phyloP scores from a whole-genome alignment of 2,113 vertebrate genomes.

The Helogale parvula region DNA sequence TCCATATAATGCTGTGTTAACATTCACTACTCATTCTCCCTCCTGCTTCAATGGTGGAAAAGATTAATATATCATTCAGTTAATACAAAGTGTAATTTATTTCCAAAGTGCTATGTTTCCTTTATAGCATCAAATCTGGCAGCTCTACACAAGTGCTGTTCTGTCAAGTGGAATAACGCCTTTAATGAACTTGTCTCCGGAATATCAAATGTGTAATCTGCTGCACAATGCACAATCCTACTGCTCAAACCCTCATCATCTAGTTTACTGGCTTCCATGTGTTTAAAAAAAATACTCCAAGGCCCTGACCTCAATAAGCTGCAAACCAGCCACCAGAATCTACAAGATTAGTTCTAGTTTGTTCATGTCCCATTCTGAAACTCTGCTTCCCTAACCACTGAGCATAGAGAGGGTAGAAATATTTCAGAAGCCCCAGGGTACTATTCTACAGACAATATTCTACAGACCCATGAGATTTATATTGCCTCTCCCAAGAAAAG shows the following conservation, averaged over 20 bases:
- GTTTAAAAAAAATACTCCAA: not conserved
- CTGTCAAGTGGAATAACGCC: slow-evolving; percentile 69
- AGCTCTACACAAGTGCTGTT: slow-evolving; percentile 66
- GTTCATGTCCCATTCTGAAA: not conserved
- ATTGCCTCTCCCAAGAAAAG: not conserved
- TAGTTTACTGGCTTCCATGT: slow-evolving; percentile 44
- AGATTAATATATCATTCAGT: slow-evolving; percentile 80
- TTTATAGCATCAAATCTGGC: slow-evolving; percentile 65
- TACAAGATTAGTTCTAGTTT: not conserved
- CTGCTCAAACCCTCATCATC: slow-evolving; percentile 8
- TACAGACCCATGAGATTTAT: not conserved
- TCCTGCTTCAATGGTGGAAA: slow-evolving; percentile 79
- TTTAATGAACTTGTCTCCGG: slow-evolving; percentile 54
- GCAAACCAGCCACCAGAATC: not conserved
- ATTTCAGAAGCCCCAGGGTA: not conserved
- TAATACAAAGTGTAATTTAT: slow-evolving; percentile 75
- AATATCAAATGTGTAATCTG: slow-evolving; percentile 66
- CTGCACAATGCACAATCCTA: not conserved
- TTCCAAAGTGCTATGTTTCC: slow-evolving; percentile 73
- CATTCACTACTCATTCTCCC: slow-evolving; percentile 80
- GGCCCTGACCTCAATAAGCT: slow-evolving; percentile 4
- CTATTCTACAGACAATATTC: not conserved
- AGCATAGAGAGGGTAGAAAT: not conserved
- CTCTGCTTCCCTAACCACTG: not conserved
- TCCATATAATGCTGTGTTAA: slow-evolving; percentile 74